Evolutionary conservation across 2,113 vertebrate genomes (phyloP).

Genomic region (Sphaerodactylus townsendi): DNA sequence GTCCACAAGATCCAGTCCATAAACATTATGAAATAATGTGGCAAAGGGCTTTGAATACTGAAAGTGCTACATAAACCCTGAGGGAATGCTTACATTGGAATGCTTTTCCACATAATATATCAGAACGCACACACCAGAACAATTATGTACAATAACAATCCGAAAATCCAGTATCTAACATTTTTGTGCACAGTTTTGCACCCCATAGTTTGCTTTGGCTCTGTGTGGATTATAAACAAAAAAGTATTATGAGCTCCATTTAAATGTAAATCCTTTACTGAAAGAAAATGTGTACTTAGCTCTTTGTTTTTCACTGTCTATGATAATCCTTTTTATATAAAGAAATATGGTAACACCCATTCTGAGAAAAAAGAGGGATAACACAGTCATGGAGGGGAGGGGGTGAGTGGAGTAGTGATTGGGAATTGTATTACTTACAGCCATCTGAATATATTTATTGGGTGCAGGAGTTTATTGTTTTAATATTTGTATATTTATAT

Average conservation of each 20-base stretch:
- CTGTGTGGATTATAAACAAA: conserved; percentile 18
- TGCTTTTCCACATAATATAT: conserved; percentile 2
- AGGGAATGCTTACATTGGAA: neutral
- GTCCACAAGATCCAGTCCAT: no score
- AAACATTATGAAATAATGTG: no score
- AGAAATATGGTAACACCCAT: neutral
- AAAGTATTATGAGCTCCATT: conserved; percentile 14
- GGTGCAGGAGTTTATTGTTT: no score
- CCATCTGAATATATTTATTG: no score
- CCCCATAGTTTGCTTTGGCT: conserved; percentile 17
- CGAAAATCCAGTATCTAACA: conserved; percentile 22
- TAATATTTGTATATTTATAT: no score
- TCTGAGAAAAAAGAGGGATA: no score
- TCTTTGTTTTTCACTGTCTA: conserved; percentile 33
- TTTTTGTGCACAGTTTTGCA: conserved; percentile 20
- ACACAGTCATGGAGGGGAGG: no score
- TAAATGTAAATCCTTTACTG: conserved; percentile 39
- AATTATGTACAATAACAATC: conserved; percentile 31
- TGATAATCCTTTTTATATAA: conserved; percentile 21
- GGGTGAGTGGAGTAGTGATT: no score
- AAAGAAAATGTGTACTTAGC: conserved; percentile 10
- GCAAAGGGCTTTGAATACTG: no score
- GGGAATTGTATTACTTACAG: no score
- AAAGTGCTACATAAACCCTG: no score
- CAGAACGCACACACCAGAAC: neutral